phyloP scores from a whole-genome alignment of 2,888 invertebrate genomes.

The Ganaspis brasiliensis region DNA sequence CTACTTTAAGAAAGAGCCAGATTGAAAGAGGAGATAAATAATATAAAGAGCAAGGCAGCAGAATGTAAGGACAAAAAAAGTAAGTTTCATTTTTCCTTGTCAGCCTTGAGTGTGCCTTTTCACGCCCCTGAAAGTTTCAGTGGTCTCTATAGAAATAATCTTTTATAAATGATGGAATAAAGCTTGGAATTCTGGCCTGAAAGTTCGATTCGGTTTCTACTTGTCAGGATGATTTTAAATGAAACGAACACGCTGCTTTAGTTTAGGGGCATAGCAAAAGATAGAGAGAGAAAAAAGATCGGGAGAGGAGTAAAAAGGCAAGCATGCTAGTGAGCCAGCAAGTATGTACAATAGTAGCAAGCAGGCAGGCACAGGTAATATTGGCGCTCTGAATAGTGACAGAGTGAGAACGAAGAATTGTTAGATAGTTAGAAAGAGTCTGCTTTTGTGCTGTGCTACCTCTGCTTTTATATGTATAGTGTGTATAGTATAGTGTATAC shows the following conservation, averaged over 20 bases:
- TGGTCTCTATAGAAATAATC: constrained; percentile 39
- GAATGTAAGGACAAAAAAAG: neutral
- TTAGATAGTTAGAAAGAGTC: constrained; percentile 10
- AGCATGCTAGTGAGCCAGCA: neutral
- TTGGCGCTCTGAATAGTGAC: neutral
- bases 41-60: constrained; percentile 15
- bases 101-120: constrained; percentile 10
- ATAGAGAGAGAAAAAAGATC: neutral
- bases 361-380: neutral
- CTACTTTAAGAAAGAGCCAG: neutral
- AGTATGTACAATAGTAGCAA: neutral
- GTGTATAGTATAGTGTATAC: too few species aligned
- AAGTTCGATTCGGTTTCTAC: constrained; percentile 23
- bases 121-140: constrained; percentile 31
- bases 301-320: neutral
- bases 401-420: neutral
- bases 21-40: neutral
- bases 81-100: constrained; percentile 17
- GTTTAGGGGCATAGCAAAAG: neutral
- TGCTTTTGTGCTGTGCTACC: constrained; percentile 1
- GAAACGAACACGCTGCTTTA: constrained; percentile 4
- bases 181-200: constrained; percentile 25
- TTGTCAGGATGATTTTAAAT: constrained; percentile 1
- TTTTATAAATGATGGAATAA: constrained; percentile 31
- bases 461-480: constrained; percentile 5